Conservation (phyloP, 2,113 vertebrate species). For the Sorex fumeus region DNA sequence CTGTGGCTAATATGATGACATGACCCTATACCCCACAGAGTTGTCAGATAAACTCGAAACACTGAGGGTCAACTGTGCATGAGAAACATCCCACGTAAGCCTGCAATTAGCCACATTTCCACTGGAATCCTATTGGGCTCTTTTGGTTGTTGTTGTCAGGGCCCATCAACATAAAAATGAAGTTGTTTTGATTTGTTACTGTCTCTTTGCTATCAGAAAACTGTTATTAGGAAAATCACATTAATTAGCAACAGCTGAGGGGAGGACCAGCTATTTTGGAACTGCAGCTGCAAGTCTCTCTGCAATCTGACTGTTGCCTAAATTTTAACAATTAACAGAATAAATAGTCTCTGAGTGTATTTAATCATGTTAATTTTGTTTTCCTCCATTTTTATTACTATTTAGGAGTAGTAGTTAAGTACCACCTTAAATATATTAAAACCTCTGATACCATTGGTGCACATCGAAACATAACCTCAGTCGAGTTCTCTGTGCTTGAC, state of each 20-base stretch:
- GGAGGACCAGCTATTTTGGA: conserved; percentile 64
- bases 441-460: conserved; percentile 38
- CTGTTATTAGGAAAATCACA: conserved; percentile 83
- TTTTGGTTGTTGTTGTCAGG: conserved; percentile 62
- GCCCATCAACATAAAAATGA: conserved; percentile 76
- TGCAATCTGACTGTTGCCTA: conserved; percentile 77
- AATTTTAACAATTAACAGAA: conserved; percentile 78
- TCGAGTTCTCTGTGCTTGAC: conserved; percentile 16
- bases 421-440: conserved; percentile 54
- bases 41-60: background rate
- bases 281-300: conserved; percentile 79
- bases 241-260: conserved; percentile 83
- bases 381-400: conserved; percentile 74
- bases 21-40: background rate
- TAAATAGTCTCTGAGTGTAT: conserved; percentile 73
- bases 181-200: conserved; percentile 83
- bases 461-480: conserved; percentile 46
- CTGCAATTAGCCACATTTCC: background rate
- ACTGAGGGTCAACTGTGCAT: background rate
- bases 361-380: conserved; percentile 84
- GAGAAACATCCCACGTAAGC: background rate
- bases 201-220: conserved; percentile 80
- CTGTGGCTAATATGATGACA: background rate
- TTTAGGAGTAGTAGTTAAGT: conserved; percentile 73
- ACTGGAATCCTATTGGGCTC: conserved; percentile 23